Evolutionary conservation across 2,797 vertebrate species (phyloP), one percentile per base, ranked within the genome.

Genomic region (Sphaeramia orbicularis): DNA sequence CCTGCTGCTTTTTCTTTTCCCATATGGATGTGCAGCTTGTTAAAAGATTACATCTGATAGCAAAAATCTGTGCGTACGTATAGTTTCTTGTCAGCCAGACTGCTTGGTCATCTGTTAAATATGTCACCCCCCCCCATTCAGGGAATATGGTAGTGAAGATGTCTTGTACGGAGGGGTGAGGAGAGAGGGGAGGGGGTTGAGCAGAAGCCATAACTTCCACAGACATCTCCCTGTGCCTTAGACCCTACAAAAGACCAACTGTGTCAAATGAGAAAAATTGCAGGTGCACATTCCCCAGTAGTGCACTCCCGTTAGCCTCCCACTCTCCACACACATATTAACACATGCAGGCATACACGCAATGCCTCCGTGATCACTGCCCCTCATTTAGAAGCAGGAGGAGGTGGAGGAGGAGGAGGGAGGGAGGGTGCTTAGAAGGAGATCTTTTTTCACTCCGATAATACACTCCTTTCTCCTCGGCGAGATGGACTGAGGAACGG

Each of bases 221-320:
- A 77, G 81, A 80, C 85, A 68, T 81, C 71, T 81, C 65, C 64
- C 74, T 45, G 58, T 63, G 59, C 71, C 56, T 6, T 36, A 38
- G 66, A 81, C 68, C 78, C 69, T 41, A 92, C 91, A 92, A 92
- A 89, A 92, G 89, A 86, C 74, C 79, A 80, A 89, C 84, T 91
- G 88, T 93, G 86, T 92, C 89, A 83, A 91, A 86, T 81, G 79
- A 85, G 86, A 90, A 85, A 88, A 84, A 89, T 86, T 91, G 88
- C 91, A 92, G 91, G 92, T 92, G 91, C 90, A 86, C 90, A 91
- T 92, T 92, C 91, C 91, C 85, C 71, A 74, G 77, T 42, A 72
- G 72, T 75, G 49, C 69, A 58, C 78, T 80, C 80, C 71, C 50
- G 61, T 49, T 45, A 21, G 45, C 54, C 71, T 75, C 62, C 73